phyloP scores from a whole-genome alignment of 2,888 invertebrate genomes.

The Oasisia sp. region DNA sequence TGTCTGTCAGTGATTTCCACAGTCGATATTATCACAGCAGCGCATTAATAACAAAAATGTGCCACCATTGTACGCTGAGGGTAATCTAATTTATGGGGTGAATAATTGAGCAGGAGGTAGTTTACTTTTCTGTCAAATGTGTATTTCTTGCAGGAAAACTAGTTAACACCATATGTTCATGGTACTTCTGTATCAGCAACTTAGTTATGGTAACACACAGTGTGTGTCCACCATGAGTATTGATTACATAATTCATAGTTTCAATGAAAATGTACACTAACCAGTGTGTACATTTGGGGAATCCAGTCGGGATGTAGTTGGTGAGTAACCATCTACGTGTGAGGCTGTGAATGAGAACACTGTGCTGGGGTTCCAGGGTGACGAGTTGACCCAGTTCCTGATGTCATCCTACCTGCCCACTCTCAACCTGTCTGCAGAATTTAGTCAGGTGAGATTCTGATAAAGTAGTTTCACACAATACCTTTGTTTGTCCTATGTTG shows the following conservation, averaged over 20 bases:
- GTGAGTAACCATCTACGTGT: not conserved
- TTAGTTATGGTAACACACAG: not conserved
- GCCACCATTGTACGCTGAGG: too few relatives aligned
- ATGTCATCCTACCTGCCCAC: conserved; percentile 66
- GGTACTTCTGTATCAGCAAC: not conserved
- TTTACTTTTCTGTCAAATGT: not conserved
- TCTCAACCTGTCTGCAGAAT: conserved; percentile 63
- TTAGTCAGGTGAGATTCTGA: conserved; percentile 49
- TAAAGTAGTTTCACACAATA: not conserved
- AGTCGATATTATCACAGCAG: not conserved
- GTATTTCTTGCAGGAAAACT: not conserved
- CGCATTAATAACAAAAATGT: not conserved
- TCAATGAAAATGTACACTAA: not conserved
- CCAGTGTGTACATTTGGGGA: not conserved
- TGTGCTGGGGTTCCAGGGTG: conserved; percentile 53
- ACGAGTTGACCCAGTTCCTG: conserved; percentile 66
- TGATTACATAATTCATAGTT: too few relatives aligned
- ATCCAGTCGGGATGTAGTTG: not conserved
- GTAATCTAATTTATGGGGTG: too few relatives aligned
- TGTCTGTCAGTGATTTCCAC: not conserved
- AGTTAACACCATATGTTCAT: not conserved
- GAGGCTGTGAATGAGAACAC: not conserved
- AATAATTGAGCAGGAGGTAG: not conserved
- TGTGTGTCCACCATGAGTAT: too few relatives aligned
- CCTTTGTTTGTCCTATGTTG: not conserved